Percentiles rank a stretch among this genome's conserved stretches.
Evolutionary conservation across 2,888 invertebrate genomes (phyloP).

Genomic region (Slavum lentiscoides): DNA sequence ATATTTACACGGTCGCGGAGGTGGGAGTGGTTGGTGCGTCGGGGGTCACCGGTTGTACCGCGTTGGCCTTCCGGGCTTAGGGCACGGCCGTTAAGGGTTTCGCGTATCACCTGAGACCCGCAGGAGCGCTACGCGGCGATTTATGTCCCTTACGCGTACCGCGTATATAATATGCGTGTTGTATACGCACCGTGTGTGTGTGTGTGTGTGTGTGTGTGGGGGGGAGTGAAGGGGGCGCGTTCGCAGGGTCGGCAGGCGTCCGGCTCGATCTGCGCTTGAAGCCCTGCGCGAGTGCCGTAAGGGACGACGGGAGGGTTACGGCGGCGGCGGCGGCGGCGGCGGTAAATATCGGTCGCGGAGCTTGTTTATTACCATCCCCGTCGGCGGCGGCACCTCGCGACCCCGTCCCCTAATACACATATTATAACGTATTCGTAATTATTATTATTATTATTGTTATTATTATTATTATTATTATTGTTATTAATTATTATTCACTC

Average conservation of each 20-base stretch:
- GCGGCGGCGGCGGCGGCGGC: background rate
- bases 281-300: too few species aligned
- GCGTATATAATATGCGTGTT: background rate
- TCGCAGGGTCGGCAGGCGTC: too few species aligned
- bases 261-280: too few species aligned
- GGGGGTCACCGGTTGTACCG: constrained; percentile 39
- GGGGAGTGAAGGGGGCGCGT: too few species aligned
- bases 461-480: constrained; percentile 19
- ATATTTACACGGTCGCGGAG: background rate
- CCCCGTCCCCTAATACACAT: too few species aligned
- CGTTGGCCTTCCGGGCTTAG: constrained; percentile 42
- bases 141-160: background rate
- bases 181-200: background rate
- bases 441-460: constrained; percentile 34
- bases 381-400: too few species aligned
- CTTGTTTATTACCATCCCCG: constrained; percentile 36
- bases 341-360: constrained; percentile 23
- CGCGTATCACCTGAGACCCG: constrained; percentile 47
- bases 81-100: constrained; percentile 49
- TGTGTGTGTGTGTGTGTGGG: background rate
- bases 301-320: background rate
- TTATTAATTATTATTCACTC: background rate
- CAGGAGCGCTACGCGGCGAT: background rate
- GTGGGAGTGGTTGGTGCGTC: background rate
- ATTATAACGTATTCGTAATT: constrained; percentile 12